phyloP scores from a whole-genome alignment of 2,888 invertebrate species.

The Seladonia tumulorum region DNA sequence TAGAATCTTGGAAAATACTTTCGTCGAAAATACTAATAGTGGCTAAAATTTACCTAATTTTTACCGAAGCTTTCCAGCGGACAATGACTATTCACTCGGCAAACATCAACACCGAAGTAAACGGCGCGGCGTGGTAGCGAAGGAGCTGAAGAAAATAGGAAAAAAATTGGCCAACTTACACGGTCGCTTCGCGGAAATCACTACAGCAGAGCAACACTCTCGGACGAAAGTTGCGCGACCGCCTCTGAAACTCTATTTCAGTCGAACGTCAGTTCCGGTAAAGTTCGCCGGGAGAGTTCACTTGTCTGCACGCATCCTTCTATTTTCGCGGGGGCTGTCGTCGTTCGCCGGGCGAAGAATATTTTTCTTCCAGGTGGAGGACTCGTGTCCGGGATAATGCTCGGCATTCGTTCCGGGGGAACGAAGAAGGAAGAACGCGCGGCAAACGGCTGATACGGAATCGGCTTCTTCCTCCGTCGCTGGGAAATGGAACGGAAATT shows the following conservation, averaged over 20 bases:
- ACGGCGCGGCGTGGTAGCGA: background rate
- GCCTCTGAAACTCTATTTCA: slow-evolving; percentile 49
- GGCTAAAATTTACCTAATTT: too few species aligned
- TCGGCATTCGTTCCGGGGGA: background rate
- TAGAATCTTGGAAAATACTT: background rate
- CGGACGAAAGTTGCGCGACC: background rate
- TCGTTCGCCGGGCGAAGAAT: background rate
- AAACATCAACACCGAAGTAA: background rate
- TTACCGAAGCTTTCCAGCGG: background rate
- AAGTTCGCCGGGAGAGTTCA: slow-evolving; percentile 43
- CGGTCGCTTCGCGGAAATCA: slow-evolving; percentile 11
- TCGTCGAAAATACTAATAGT: too few species aligned
- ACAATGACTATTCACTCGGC: background rate
- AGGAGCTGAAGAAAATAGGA: background rate
- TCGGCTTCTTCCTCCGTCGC: slow-evolving; percentile 43
- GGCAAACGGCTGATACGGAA: slow-evolving; percentile 61
- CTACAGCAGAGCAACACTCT: background rate
- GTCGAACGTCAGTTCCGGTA: slow-evolving; percentile 37
- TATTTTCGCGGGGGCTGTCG: background rate
- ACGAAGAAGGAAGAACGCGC: background rate
- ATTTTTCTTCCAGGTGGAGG: slow-evolving; percentile 25
- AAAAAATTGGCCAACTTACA: background rate
- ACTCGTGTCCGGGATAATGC: slow-evolving; percentile 44
- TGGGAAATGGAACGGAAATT: slow-evolving; percentile 52
- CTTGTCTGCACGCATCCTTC: background rate